Percentiles rank a stretch among this genome's conserved stretches.
Evolutionary conservation across 1,140 invertebrate genomes (phyloP).

Genomic region (Cydia splendana): DNA sequence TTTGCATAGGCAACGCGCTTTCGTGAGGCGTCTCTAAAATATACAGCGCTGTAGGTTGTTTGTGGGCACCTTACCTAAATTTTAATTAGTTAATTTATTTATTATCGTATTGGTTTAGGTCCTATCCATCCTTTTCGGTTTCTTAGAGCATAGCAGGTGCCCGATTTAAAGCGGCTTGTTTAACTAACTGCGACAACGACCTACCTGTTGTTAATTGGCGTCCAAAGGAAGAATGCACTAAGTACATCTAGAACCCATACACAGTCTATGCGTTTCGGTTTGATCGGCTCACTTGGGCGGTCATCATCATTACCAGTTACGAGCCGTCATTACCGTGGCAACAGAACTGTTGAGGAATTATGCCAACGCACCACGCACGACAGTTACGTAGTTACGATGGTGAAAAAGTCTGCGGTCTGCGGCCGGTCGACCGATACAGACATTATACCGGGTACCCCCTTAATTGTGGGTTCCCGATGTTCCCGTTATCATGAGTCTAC

Average conservation of each 20-base stretch:
- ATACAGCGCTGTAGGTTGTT: no score
- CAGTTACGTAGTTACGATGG: conserved; percentile 27
- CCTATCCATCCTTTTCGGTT: neutral
- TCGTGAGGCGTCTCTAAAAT: no score
- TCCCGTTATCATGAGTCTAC: neutral
- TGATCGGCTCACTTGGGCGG: neutral
- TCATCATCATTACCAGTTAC: conserved; percentile 31
- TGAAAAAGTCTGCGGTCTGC: conserved; percentile 26
- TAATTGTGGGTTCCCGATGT: conserved; percentile 1
- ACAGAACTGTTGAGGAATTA: conserved; percentile 15
- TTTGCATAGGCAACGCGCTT: no score
- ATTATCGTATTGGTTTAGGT: neutral
- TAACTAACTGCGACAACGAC: conserved; percentile 1
- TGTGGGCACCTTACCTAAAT: no score
- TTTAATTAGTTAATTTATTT: neutral
- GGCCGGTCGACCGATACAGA: conserved; percentile 22
- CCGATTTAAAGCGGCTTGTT: neutral
- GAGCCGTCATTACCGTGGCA: conserved; percentile 23
- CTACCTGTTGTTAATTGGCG: neutral
- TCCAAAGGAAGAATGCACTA: conserved; percentile 6
- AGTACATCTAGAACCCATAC: neutral
- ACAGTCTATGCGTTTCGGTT: neutral
- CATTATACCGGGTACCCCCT: conserved; percentile 14
- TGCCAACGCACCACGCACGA: conserved; percentile 25
- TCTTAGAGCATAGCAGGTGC: neutral